Evolutionary conservation across 2,888 invertebrate genomes (phyloP), one percentile per base, ranked within the genome.

Genomic region (Rhyacophila evoluta): DNA sequence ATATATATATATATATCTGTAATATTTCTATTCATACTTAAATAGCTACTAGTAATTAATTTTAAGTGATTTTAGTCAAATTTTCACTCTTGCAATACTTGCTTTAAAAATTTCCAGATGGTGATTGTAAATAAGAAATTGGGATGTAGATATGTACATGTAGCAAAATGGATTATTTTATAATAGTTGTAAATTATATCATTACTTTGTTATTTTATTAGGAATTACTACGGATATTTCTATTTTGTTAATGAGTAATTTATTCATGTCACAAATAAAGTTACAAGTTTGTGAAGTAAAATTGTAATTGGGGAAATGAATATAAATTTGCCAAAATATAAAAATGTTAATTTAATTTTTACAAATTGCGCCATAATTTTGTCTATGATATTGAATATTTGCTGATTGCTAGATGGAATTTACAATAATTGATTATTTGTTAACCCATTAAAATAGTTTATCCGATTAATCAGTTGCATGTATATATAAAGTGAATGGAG

Each of bases 41-140:
- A 55, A 39, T 39, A 39, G 3, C 39, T 33, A 33, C 29, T 2
- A 33, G 2, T 33, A 33, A 33, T 33, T 4, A 33, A 4, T 33
- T 33, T 33, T 4, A 6, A 33, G 29, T 4, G 6, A 33, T 55
- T 55, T 55, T 55, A 55, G 55, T 19, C 55, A 55, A 33, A 33
- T 19, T 41, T 41, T 15, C 41, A 41, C 41, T 39, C 39, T 33
- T 55, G 55, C 55, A 55, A 55, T 55, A 55, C 19, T 55, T 55
- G 41, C 41, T 41, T 41, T 41, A 41, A 41, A 41, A 6, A n/a
- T 8, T 19, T 19, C 19, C 10, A 8, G 10, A 25, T 10, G 55
- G 19, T 8, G 55, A 19, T 19, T 55, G 25, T 55, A 55, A 55
- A 55, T 25, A 55, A 1, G 19, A 25, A 5, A 19, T 55, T 19